Evolutionary conservation across 2,797 vertebrate species (phyloP).

Genomic region (Sternarchorhynchus goeldii): DNA sequence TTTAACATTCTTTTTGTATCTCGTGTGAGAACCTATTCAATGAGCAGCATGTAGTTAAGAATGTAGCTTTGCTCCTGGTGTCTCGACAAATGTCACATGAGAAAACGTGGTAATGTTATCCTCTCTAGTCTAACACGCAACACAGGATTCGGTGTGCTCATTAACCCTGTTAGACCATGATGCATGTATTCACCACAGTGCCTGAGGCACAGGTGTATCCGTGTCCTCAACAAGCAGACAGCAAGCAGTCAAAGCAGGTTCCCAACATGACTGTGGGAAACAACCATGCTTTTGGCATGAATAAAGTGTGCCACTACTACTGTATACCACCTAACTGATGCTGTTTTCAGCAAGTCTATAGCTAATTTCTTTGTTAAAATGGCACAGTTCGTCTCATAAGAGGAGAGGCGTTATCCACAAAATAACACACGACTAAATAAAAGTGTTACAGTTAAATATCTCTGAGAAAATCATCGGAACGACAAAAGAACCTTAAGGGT

Average conservation of each 20-base stretch:
- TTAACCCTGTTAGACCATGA: conserved; percentile 26
- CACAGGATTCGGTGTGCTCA: conserved; percentile 27
- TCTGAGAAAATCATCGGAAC: too few relatives aligned
- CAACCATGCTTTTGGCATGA: too few relatives aligned
- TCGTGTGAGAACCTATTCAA: neutral
- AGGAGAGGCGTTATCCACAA: too few relatives aligned
- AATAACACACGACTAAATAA: too few relatives aligned
- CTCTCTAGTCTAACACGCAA: conserved; percentile 33
- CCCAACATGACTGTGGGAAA: neutral
- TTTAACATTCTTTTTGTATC: neutral
- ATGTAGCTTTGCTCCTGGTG: conserved; percentile 1
- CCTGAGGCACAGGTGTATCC: conserved; percentile 17
- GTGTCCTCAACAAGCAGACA: conserved; percentile 12
- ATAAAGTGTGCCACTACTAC: too few relatives aligned
- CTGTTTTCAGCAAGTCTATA: too few relatives aligned
- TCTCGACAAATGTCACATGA: neutral
- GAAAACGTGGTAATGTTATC: conserved; percentile 13
- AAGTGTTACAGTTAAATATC: too few relatives aligned
- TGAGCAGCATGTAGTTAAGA: neutral
- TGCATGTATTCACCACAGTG: conserved; percentile 5
- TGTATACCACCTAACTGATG: too few relatives aligned
- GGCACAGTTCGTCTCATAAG: too few relatives aligned
- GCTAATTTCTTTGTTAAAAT: too few relatives aligned
- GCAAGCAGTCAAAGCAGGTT: neutral
- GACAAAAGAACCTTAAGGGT: too few relatives aligned